Percentiles rank a stretch among this genome's conserved stretches.
Conservation (phyloP, 2,113 vertebrate species). For the Hypocryptadius cinnamomeus region DNA sequence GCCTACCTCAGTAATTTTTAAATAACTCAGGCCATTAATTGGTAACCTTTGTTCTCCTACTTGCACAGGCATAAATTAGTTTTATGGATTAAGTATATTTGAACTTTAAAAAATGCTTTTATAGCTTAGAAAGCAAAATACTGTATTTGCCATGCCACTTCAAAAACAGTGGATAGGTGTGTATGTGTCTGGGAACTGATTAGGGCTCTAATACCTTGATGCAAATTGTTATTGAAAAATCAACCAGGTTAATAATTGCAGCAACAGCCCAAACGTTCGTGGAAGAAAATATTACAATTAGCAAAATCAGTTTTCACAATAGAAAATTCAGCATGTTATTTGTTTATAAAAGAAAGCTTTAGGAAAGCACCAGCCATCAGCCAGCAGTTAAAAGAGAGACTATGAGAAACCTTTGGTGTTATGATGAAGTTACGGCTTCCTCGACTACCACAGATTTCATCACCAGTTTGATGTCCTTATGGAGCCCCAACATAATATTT, state of each 20-base stretch:
- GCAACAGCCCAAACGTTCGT: background rate
- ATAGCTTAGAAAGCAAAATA: slow-evolving; percentile 64
- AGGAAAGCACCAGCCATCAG: background rate
- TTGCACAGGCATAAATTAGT: slow-evolving; percentile 73
- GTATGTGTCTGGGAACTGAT: background rate
- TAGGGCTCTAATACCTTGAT: background rate
- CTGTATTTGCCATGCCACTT: slow-evolving; percentile 29
- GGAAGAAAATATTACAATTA: background rate
- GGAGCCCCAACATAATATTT: background rate
- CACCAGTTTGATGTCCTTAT: background rate
- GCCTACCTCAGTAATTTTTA: slow-evolving; percentile 71
- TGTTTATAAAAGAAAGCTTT: background rate
- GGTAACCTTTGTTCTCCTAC: slow-evolving; percentile 73
- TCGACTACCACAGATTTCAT: background rate
- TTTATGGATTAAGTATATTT: slow-evolving; percentile 78
- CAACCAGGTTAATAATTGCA: background rate
- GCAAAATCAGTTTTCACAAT: background rate
- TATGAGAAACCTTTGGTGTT: background rate
- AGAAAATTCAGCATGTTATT: background rate
- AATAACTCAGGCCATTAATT: slow-evolving; percentile 71
- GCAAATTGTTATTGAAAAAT: slow-evolving; percentile 12
- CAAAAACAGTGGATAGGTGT: background rate
- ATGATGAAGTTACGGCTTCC: background rate
- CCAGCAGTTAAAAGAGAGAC: background rate
- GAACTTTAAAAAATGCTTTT: slow-evolving; percentile 76